Base-by-base conservation (phyloP, 2,888 invertebrate species). In the Ptychoptera albimana region DNA sequence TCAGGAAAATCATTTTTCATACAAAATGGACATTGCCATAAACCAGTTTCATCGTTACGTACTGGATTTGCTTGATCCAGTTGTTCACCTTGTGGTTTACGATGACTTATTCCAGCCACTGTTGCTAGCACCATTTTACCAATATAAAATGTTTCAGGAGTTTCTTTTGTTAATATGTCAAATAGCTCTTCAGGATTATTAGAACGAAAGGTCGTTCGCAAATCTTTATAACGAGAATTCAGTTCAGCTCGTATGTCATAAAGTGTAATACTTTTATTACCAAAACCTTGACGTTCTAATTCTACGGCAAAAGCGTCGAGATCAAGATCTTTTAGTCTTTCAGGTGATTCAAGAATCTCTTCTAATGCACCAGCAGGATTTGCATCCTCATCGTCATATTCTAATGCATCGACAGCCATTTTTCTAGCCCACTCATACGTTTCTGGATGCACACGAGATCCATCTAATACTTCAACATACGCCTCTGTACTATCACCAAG, bases 361-460 rank as follows among this genome's bases (percentile, higher is more conserved):
- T 97, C 97, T 23, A 98, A 68, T 11, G 98, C 97, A 1, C 92
- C 92, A 0, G 96, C 94, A 0, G 96, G 94, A 66, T 94, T 93
- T 0, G 86, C 85, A 53, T 92, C 93, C 60, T 93, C 93, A 57
- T 96, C 96, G 58, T 97, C 96, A 55, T 96, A 94, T 56, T 99
- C 98, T 39, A 98, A 68, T 1, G 98, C 98, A 65, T 98, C 98
- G 1, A 97, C 94, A 0, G 98, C 98, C 97, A 98, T 99, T 68
- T 99, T 99, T 36, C 97, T 72, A 0, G 98, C 98, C 97, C 97
- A 97, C 59, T 99, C 98, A 63, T 99, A 99, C 0, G 96, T 93
- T 69, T 99, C 98, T 0, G 97, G 97, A 68, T 98, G 98, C 1
- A 98, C 96, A 53, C 98, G 75, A 1, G 97, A 94, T 0, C 96